These are phyloP conservation scores for Larimichthys crocea DNA, from an alignment of 2,113 vertebrate species.

Conservation along the genomic window DNA sequence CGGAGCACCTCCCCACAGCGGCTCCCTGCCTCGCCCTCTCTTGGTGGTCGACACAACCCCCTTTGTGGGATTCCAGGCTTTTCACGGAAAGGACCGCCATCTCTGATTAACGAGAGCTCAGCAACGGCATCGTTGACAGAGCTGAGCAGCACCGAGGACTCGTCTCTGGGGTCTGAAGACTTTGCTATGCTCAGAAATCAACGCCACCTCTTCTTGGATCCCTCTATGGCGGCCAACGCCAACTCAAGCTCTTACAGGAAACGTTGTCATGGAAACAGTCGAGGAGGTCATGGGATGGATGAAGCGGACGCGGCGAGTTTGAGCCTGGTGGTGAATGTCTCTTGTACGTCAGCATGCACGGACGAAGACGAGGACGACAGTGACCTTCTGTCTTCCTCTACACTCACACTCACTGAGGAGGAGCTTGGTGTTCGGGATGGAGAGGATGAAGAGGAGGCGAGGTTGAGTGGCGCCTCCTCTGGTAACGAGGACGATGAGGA, in stretches of 20 bases:
- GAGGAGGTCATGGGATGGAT: constrained; percentile 17
- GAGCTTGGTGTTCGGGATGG: constrained; percentile 92
- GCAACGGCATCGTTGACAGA: constrained; percentile 90
- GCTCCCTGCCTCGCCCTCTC: constrained; percentile 77
- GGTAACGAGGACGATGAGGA: constrained; percentile 88
- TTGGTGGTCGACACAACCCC: constrained; percentile 24
- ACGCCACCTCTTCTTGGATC: constrained; percentile 69
- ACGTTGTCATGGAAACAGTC: constrained; percentile 78
- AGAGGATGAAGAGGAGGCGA: constrained; percentile 90
- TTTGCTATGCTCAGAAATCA: constrained; percentile 87
- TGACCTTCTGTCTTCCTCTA: constrained; percentile 97
- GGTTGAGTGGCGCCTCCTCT: constrained; percentile 88
- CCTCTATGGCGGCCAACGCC: constrained; percentile 80
- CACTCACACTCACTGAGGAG: constrained; percentile 97
- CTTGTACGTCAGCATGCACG: constrained; percentile 95
- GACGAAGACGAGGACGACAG: constrained; percentile 97
- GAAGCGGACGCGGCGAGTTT: constrained; percentile 89
- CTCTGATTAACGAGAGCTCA: constrained; percentile 90
- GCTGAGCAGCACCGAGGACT: constrained; percentile 93
- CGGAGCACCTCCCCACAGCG: constrained; percentile 85
- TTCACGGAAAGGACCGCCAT: constrained; percentile 82
- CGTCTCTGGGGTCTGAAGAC: constrained; percentile 93
- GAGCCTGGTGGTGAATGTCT: constrained; percentile 98
- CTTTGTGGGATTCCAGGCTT: constrained; percentile 69
- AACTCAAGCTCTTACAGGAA: constrained; percentile 87